Evolutionary conservation across 2,797 vertebrate genomes (phyloP).

Genomic region (Eulemur rubriventer): DNA sequence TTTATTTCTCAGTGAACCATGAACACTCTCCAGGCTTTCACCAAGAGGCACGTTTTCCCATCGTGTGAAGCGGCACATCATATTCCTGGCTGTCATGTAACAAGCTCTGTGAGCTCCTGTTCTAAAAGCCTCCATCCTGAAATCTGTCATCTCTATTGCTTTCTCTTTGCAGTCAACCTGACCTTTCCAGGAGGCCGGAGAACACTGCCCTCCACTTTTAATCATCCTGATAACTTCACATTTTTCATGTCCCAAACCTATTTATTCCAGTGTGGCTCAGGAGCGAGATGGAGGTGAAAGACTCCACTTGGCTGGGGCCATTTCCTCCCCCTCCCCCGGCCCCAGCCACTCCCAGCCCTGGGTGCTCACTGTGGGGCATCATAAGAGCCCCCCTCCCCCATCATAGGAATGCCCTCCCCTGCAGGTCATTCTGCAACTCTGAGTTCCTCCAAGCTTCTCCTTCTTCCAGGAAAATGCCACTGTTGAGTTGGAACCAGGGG

Average conservation of each 20-base stretch:
- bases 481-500: not conserved
- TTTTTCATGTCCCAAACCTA: not conserved
- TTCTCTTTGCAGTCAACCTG: not conserved
- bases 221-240: not conserved
- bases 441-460: not conserved
- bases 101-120: not conserved
- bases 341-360: too few relatives aligned
- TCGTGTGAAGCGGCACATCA: not conserved
- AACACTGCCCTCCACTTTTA: not conserved
- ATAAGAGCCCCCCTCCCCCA: not conserved
- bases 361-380: not conserved
- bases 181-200: not conserved
- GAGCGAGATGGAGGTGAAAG: not conserved
- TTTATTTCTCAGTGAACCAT: constrained; percentile 46
- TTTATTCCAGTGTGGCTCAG: not conserved
- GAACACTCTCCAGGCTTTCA: constrained; percentile 6
- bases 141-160: not conserved
- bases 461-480: not conserved
- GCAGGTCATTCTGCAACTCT: not conserved
- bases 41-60: constrained; percentile 2
- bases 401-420: not conserved
- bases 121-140: not conserved
- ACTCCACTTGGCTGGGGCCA: not conserved
- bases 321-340: not conserved
- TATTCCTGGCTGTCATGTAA: not conserved